Percentiles rank a stretch among this genome's conserved stretches.
These are phyloP conservation scores for Mustela nigripes DNA, from an alignment of 2,113 vertebrate genomes.

Conservation along the genomic window DNA sequence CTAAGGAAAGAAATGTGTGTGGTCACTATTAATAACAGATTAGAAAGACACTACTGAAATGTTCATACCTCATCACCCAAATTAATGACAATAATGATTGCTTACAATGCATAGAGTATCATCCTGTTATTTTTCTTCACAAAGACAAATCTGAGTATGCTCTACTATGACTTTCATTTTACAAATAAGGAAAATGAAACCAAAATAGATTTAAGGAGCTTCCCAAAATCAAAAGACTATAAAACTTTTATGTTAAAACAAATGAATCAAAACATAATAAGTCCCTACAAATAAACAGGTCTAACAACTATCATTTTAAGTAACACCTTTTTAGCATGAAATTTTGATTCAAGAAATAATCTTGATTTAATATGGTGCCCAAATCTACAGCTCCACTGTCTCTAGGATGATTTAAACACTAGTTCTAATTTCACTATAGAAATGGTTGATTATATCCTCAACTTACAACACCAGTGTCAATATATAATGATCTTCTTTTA, in stretches of 20 bases:
- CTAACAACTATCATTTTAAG: neutral
- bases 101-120: neutral
- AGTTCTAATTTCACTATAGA: neutral
- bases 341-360: neutral
- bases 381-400: neutral
- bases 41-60: neutral
- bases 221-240: neutral
- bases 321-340: neutral
- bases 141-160: neutral
- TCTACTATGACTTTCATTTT: neutral
- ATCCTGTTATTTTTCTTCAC: neutral
- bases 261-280: neutral
- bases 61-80: neutral
- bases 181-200: neutral
- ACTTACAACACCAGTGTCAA: neutral
- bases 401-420: neutral
- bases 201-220: neutral
- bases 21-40: neutral
- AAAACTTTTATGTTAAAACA: neutral
- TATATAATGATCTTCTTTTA: neutral
- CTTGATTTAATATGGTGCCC: neutral
- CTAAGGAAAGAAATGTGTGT: neutral
- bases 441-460: neutral
- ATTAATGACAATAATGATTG: neutral
- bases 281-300: too few relatives aligned